Percentiles rank a stretch among this genome's conserved stretches.
These are phyloP conservation scores for Rynchops niger DNA, from an alignment of 2,113 vertebrate species.

Conservation along the genomic window DNA sequence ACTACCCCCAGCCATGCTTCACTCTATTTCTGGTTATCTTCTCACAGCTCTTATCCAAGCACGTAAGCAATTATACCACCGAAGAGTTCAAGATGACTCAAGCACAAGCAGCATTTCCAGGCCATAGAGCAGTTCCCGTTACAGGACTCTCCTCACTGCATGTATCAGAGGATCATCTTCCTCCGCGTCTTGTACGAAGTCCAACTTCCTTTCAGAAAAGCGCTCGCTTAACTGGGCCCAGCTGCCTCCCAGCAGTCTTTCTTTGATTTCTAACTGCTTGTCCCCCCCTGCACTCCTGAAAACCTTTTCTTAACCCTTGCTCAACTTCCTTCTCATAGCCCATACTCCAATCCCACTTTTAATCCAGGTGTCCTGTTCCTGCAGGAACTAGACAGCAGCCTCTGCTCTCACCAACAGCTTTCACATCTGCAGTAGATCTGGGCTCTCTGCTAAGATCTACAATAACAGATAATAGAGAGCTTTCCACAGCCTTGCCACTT, in stretches of 20 bases:
- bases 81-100: not conserved
- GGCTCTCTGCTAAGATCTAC: not conserved
- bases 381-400: not conserved
- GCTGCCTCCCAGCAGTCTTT: not conserved
- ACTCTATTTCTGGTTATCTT: not conserved
- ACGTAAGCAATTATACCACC: not conserved
- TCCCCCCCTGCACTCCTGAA: not conserved
- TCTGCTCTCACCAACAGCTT: not conserved
- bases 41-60: not conserved
- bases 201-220: not conserved
- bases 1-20: not conserved
- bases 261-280: not conserved
- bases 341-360: not conserved
- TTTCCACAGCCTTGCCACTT: not conserved
- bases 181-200: not conserved
- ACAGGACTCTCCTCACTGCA: not conserved
- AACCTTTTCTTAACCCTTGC: not conserved
- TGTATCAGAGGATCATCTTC: not conserved
- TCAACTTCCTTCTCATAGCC: not conserved
- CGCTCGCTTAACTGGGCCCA: not conserved
- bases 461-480: not conserved
- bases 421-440: not conserved
- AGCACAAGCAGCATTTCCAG: not conserved
- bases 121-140: not conserved
- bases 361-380: not conserved